A percentile compares a stretch with the other conserved stretches of the same genome.
phyloP scores from a whole-genome alignment of 2,113 vertebrate genomes.

The Ceratotherium simum region DNA sequence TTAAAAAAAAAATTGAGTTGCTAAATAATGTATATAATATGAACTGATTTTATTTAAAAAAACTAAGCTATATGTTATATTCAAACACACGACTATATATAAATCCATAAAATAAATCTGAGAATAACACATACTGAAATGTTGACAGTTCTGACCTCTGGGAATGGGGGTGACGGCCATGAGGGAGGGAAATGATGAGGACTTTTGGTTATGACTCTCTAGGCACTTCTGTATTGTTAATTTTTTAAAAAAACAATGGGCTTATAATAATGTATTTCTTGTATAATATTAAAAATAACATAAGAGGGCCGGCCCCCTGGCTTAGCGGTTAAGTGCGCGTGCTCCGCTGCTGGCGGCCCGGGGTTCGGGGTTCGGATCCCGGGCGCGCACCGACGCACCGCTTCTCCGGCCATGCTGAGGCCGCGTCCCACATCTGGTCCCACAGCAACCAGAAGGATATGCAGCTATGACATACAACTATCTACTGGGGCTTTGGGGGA shows the following conservation, averaged over 20 bases:
- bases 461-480: too few species aligned
- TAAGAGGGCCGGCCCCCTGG: too few species aligned
- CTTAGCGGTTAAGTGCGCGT: too few species aligned
- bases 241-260: background rate
- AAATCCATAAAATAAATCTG: background rate
- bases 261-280: slow-evolving; percentile 16
- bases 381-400: too few species aligned
- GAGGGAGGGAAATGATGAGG: background rate
- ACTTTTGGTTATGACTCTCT: background rate
- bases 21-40: slow-evolving; percentile 13
- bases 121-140: background rate
- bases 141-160: background rate
- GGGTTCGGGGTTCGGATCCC: too few species aligned
- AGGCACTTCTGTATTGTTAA: background rate
- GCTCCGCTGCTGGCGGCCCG: too few species aligned
- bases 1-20: slow-evolving; percentile 24
- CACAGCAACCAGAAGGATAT: too few species aligned
- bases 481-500: too few species aligned
- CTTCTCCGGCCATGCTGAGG: too few species aligned
- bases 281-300: background rate
- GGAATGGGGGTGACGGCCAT: background rate
- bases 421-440: too few species aligned
- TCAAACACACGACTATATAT: background rate
- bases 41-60: slow-evolving; percentile 13
- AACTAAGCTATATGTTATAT: background rate